Evolutionary conservation across 2,797 vertebrate genomes (phyloP).

Genomic region (Cuniculus paca): DNA sequence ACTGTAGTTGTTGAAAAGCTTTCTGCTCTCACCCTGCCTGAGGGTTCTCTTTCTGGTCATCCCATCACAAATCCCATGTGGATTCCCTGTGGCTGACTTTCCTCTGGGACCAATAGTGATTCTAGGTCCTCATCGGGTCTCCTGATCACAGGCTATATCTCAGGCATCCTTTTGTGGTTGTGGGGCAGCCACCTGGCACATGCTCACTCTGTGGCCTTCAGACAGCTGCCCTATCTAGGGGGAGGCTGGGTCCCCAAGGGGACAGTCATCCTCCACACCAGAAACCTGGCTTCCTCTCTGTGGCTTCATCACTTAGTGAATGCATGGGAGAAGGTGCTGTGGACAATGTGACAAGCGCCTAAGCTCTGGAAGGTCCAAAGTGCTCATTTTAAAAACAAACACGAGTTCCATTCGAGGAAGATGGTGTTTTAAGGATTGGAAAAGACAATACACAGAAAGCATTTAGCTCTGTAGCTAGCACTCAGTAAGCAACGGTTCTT

Average conservation of each 20-base stretch:
- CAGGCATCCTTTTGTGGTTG: neutral
- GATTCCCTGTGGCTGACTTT: neutral
- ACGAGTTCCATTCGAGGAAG: neutral
- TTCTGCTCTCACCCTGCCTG: fast-evolving
- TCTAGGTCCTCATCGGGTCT: neutral
- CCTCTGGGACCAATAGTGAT: neutral
- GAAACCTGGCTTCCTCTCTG: neutral
- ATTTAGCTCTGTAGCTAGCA: fast-evolving
- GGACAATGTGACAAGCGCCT: neutral
- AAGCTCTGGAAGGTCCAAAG: neutral
- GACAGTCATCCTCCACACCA: neutral
- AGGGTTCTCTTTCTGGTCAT: neutral
- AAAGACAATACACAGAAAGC: neutral
- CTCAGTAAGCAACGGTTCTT: neutral
- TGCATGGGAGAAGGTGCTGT: fast-evolving
- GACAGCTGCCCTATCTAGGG: neutral
- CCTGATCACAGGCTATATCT: neutral
- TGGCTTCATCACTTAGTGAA: neutral
- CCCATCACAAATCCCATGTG: neutral
- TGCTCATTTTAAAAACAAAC: neutral
- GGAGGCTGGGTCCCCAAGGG: neutral
- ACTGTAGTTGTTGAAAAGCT: neutral
- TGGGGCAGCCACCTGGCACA: neutral
- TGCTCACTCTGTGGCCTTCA: neutral
- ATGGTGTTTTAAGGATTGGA: too few species aligned